Evolutionary conservation across 2,113 vertebrate genomes (phyloP).

Genomic region (Pyxicephalus adspersus): DNA sequence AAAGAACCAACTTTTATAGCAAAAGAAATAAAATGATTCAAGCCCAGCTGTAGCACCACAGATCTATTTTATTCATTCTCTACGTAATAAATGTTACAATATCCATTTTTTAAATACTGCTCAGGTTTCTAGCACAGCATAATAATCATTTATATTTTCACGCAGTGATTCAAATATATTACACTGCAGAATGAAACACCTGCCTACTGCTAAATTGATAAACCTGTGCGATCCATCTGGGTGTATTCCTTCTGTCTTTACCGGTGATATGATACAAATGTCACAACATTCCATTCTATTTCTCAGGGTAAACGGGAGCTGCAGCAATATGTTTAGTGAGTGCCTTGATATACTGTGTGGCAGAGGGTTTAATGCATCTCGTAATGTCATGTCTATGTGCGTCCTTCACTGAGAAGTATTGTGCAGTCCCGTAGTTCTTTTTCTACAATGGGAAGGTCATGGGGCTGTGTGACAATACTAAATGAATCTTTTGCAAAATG

Average conservation of each 20-base stretch:
- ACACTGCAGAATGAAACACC: slow-evolving; percentile 56
- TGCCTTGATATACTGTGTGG: slow-evolving; percentile 56
- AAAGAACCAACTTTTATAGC: not conserved
- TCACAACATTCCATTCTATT: slow-evolving; percentile 50
- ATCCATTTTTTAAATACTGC: slow-evolving; percentile 52
- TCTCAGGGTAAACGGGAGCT: slow-evolving; percentile 41
- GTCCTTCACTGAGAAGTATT: slow-evolving; percentile 55
- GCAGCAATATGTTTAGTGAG: slow-evolving; percentile 50
- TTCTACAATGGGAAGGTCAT: slow-evolving; percentile 49
- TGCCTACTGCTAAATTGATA: slow-evolving; percentile 57
- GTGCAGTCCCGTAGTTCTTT: slow-evolving; percentile 44
- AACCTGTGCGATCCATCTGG: slow-evolving; percentile 55
- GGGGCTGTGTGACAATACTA: slow-evolving; percentile 31
- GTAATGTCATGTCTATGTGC: slow-evolving; percentile 57
- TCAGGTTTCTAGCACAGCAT: slow-evolving; percentile 45
- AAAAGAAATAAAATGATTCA: slow-evolving; percentile 10
- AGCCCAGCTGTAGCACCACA: slow-evolving; percentile 14
- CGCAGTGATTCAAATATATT: slow-evolving; percentile 58
- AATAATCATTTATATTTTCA: slow-evolving; percentile 58
- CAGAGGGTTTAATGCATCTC: slow-evolving; percentile 55
- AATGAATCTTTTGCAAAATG: slow-evolving; percentile 44
- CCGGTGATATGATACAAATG: slow-evolving; percentile 54
- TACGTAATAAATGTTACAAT: slow-evolving; percentile 47
- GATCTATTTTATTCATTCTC: slow-evolving; percentile 34
- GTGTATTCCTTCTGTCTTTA: slow-evolving; percentile 53